Evolutionary conservation across 2,888 invertebrate species (phyloP), one percentile per base, ranked within the genome.

Genomic region (Epinotia brunnichana): DNA sequence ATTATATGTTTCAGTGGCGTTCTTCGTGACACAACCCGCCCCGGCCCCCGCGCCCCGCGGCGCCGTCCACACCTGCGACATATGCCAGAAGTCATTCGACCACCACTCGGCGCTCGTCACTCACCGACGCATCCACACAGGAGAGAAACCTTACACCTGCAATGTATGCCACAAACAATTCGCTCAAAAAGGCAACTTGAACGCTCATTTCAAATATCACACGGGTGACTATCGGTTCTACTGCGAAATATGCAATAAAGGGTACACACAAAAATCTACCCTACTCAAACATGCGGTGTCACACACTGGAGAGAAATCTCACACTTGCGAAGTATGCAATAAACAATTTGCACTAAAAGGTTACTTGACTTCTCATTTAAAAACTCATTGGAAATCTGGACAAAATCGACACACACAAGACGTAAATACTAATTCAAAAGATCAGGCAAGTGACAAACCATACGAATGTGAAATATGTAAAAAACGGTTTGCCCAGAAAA

Each of bases 101-200:
- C 41, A 24, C 21, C 35, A 44, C 15, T 24, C 24, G 15, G 44
- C 39, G 10, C 62, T 62, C 44, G 48, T 24, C 13, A 24, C 48
- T 10, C 62, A 62, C n/a, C 44, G 48, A n/a, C 44, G 62, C 3
- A n/a, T 21, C 2, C 64, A 66, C 39, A 66, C 64, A 9, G 35
- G 35, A 35, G 64, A 66, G 10, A 53, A 39, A 35, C 64, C 54
- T 10, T 54, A 53, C 21, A 2, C 64, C 3, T 66, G 64, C 21
- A 35, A 51, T 4, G 24, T 48, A 9, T 62, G 62, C 44, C 62
- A 48, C 10, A 62, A 66, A 15, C 63, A 51, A 35, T 63, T 63
- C 24, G 48, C 63, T 2, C 48, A 51, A 51, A 29, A 63, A 63
- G 29, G 51, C 51, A 35, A 17, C 24, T n/a, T 62, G 10, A 62